Evolutionary conservation across 2,888 invertebrate species (phyloP).

Genomic region (Coremacera marginata): DNA sequence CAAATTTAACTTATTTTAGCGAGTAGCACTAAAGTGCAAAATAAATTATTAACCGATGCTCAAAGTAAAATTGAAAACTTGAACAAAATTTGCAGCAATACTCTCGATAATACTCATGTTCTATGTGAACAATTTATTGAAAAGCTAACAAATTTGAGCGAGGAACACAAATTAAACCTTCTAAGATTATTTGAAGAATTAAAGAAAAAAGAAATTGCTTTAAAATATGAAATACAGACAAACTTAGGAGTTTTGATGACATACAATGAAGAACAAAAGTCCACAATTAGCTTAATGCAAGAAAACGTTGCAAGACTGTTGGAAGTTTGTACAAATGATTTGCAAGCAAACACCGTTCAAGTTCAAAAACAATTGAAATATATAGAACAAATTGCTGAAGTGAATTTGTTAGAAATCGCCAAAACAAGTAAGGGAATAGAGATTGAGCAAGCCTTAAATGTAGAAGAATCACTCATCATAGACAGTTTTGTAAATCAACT

Average conservation of each 20-base stretch:
- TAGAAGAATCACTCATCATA: slow-evolving; percentile 52
- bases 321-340: slow-evolving; percentile 45
- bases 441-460: slow-evolving; percentile 52
- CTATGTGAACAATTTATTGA: slow-evolving; percentile 52
- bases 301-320: slow-evolving; percentile 51
- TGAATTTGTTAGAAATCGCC: slow-evolving; percentile 49
- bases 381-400: slow-evolving; percentile 42
- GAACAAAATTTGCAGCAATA: slow-evolving; percentile 51
- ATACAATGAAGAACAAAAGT: slow-evolving; percentile 57
- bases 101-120: slow-evolving; percentile 49
- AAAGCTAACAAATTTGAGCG: slow-evolving; percentile 47
- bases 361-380: slow-evolving; percentile 50
- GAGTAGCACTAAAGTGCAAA: slow-evolving; percentile 56
- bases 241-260: slow-evolving; percentile 52
- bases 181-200: slow-evolving; percentile 55
- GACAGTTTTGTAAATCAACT: slow-evolving; percentile 63
- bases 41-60: slow-evolving; percentile 55
- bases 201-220: slow-evolving; percentile 50
- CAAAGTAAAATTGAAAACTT: slow-evolving; percentile 56
- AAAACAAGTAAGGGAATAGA: slow-evolving; percentile 50
- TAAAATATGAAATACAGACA: slow-evolving; percentile 54
- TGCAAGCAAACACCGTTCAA: slow-evolving; percentile 50
- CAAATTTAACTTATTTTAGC: slow-evolving; percentile 41
- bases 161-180: slow-evolving; percentile 52
- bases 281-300: slow-evolving; percentile 52